Conservation (phyloP, 2,888 invertebrate species). For the Prosopocoilus inquinatus region DNA sequence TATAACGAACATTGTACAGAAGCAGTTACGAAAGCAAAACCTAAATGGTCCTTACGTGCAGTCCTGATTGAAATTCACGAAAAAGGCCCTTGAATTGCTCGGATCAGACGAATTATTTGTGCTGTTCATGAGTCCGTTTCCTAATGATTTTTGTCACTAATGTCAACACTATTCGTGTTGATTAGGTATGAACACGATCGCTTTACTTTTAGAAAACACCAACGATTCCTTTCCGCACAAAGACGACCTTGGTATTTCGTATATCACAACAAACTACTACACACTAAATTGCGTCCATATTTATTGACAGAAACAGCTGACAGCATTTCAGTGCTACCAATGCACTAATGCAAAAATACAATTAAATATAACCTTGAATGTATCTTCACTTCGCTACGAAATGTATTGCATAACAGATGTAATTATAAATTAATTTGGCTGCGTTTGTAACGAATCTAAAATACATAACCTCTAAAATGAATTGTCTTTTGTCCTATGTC, state of each 20-base stretch:
- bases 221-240: constrained; percentile 59
- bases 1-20: neutral
- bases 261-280: constrained; percentile 27
- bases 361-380: too few relatives aligned
- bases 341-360: too few relatives aligned
- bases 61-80: constrained; percentile 97
- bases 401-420: too few relatives aligned
- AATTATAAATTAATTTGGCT: too few relatives aligned
- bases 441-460: too few relatives aligned
- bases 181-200: constrained; percentile 41
- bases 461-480: too few relatives aligned
- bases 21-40: neutral
- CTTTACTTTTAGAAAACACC: constrained; percentile 52
- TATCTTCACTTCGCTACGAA: too few relatives aligned
- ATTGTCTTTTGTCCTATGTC: too few relatives aligned
- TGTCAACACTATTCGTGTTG: constrained; percentile 30
- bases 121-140: constrained; percentile 78
- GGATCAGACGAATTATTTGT: constrained; percentile 74
- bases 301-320: constrained; percentile 34
- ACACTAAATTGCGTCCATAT: constrained; percentile 36
- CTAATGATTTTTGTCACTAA: constrained; percentile 27
- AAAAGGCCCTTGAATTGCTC: constrained; percentile 77
- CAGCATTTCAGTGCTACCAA: neutral
- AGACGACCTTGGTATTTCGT: constrained; percentile 59
- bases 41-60: constrained; percentile 78